Evolutionary conservation across 2,797 vertebrate genomes (phyloP).

Genomic region (Babyrousa celebensis): DNA sequence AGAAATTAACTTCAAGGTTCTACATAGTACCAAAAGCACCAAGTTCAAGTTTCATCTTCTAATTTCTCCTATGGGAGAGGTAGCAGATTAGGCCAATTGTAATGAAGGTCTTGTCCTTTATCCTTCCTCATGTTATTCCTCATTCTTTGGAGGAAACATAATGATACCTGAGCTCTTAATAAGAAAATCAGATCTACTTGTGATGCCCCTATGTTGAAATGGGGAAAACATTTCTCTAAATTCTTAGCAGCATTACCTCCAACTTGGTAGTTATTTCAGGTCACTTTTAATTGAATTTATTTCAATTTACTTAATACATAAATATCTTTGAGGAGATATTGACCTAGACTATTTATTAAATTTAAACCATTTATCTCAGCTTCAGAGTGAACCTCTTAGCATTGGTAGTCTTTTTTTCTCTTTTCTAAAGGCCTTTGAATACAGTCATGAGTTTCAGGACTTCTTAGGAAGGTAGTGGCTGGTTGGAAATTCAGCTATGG

Average conservation of each 20-base stretch:
- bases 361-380: not conserved
- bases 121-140: not conserved
- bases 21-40: slow-evolving; percentile 40
- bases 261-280: not conserved
- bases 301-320: slow-evolving; percentile 18
- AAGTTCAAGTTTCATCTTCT: slow-evolving; percentile 26
- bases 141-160: not conserved
- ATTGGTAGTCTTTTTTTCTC: not conserved
- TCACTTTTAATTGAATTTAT: slow-evolving; percentile 14
- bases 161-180: not conserved
- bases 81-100: not conserved
- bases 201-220: not conserved
- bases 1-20: slow-evolving; percentile 70
- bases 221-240: not conserved
- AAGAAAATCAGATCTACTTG: not conserved
- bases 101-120: not conserved
- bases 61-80: slow-evolving; percentile 6
- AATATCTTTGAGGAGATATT: not conserved
- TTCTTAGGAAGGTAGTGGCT: not conserved
- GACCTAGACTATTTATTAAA: not conserved
- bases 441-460: not conserved
- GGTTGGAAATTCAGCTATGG: not conserved
- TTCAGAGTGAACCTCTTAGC: not conserved
- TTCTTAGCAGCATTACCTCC: not conserved
- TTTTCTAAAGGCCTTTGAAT: not conserved